Evolutionary conservation across 2,888 invertebrate genomes (phyloP).

Genomic region (Agonopterix heracliana): DNA sequence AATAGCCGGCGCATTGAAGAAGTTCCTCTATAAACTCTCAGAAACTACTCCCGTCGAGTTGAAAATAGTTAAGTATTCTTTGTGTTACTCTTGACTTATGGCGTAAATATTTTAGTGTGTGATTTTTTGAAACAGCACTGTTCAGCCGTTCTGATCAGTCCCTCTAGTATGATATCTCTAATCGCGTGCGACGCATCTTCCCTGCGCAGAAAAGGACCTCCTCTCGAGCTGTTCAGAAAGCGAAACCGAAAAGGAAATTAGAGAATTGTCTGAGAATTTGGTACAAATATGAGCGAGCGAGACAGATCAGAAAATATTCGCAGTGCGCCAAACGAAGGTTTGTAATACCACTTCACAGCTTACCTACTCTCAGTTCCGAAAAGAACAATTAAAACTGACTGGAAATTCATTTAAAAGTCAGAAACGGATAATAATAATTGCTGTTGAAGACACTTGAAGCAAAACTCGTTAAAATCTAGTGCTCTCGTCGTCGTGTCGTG

Average conservation of each 20-base stretch:
- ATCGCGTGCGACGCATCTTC: no score
- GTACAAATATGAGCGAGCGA: no score
- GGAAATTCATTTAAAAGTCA: slow-evolving; percentile 38
- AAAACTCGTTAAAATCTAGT: slow-evolving; percentile 65
- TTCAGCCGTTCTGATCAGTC: no score
- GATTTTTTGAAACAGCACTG: no score
- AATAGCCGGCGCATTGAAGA: slow-evolving; percentile 32
- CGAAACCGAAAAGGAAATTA: no score
- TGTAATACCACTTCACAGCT: no score
- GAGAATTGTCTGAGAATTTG: no score
- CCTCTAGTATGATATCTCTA: no score
- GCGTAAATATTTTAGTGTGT: neutral
- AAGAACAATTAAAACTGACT: slow-evolving; percentile 43
- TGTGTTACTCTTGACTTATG: slow-evolving; percentile 2
- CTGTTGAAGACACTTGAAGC: slow-evolving; percentile 43
- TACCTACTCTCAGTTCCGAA: slow-evolving; percentile 5
- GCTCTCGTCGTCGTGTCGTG: slow-evolving; percentile 30
- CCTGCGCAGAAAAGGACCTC: no score
- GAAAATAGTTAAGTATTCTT: slow-evolving; percentile 36
- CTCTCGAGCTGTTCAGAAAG: no score
- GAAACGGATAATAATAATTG: slow-evolving; percentile 46
- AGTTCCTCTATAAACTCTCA: slow-evolving; percentile 35
- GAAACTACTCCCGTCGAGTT: slow-evolving; percentile 26
- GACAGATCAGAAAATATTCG: no score
- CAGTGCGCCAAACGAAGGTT: no score